Conservation (phyloP, 2,797 vertebrate species). For the Leptoclinus maculatus region DNA sequence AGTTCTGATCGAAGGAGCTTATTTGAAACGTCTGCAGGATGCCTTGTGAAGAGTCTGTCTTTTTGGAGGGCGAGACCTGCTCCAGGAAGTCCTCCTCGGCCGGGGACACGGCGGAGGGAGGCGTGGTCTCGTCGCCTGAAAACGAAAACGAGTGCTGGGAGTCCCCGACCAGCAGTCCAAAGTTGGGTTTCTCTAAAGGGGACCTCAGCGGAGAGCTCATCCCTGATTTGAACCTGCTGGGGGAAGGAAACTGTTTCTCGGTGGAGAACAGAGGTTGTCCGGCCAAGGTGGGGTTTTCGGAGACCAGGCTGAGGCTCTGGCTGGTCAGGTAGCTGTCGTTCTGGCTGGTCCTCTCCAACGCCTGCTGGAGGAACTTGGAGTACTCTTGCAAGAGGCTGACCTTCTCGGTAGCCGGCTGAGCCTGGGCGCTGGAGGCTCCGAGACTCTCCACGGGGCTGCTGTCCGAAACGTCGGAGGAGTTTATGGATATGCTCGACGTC, state of each 20-base stretch:
- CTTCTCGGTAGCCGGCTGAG: conserved; percentile 93
- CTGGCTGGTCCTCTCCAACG: conserved; percentile 99
- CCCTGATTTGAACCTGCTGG: conserved; percentile 94
- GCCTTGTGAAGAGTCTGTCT: conserved; percentile 91
- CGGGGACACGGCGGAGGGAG: conserved; percentile 92
- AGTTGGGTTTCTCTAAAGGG: conserved; percentile 96
- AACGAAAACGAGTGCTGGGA: conserved; percentile 98
- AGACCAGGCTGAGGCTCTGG: conserved; percentile 96
- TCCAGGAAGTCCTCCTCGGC: conserved; percentile 98
- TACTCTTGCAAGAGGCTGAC: conserved; percentile 99
- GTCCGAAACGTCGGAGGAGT: conserved; percentile 94
- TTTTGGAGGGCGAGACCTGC: conserved; percentile 98
- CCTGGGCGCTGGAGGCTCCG: conserved; percentile 85
- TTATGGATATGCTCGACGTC: conserved; percentile 98
- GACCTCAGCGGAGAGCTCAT: conserved; percentile 96
- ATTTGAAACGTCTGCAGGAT: conserved; percentile 98
- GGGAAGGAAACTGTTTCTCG: conserved; percentile 95
- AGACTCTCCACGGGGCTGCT: conserved; percentile 90
- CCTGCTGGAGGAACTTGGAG: conserved; percentile 99
- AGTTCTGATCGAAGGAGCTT: conserved; percentile 96
- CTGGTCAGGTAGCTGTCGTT: conserved; percentile 99
- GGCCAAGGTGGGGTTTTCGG: conserved; percentile 93
- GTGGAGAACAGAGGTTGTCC: conserved; percentile 95
- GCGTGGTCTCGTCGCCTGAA: conserved; percentile 96
- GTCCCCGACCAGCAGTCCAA: conserved; percentile 96